These are phyloP conservation scores for Clarias laeviceps DNA, from an alignment of 2,797 vertebrate genomes.

Conservation along the genomic window DNA sequence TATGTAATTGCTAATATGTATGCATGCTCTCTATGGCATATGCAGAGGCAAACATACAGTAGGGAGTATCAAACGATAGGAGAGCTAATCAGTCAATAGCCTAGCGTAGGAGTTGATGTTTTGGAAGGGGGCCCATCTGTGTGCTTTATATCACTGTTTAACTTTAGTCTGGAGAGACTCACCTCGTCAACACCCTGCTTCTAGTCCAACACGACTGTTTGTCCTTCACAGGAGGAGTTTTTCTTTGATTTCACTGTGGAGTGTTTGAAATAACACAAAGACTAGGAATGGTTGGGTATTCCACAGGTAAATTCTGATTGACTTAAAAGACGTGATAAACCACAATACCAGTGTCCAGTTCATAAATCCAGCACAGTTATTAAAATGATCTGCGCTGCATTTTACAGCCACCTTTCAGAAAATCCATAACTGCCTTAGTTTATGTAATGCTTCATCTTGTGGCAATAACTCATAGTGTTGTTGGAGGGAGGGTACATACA, in stretches of 20 bases:
- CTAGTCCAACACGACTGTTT: constrained; percentile 27
- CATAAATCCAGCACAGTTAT: not conserved
- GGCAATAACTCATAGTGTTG: constrained; percentile 30
- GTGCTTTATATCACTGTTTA: constrained; percentile 51
- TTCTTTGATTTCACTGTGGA: constrained; percentile 19
- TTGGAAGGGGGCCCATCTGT: constrained; percentile 49
- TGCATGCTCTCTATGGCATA: constrained; percentile 18
- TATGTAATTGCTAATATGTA: not conserved
- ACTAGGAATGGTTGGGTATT: constrained; percentile 1
- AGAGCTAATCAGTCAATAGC: constrained; percentile 40
- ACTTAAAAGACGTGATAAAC: too few species aligned
- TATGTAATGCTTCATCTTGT: constrained; percentile 1
- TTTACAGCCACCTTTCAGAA: constrained; percentile 10
- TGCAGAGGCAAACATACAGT: constrained; percentile 29
- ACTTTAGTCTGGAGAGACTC: constrained; percentile 50
- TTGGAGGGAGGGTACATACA: constrained; percentile 8
- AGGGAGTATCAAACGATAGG: constrained; percentile 35
- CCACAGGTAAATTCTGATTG: not conserved
- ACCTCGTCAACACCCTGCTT: constrained; percentile 41
- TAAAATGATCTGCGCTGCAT: not conserved
- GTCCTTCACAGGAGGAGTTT: constrained; percentile 42
- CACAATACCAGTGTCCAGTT: not conserved
- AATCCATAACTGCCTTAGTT: constrained; percentile 12
- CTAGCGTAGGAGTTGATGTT: constrained; percentile 49
- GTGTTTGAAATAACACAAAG: constrained; percentile 1